Conservation (phyloP, 2,113 vertebrate species). For the Xenotilapia leptura region DNA sequence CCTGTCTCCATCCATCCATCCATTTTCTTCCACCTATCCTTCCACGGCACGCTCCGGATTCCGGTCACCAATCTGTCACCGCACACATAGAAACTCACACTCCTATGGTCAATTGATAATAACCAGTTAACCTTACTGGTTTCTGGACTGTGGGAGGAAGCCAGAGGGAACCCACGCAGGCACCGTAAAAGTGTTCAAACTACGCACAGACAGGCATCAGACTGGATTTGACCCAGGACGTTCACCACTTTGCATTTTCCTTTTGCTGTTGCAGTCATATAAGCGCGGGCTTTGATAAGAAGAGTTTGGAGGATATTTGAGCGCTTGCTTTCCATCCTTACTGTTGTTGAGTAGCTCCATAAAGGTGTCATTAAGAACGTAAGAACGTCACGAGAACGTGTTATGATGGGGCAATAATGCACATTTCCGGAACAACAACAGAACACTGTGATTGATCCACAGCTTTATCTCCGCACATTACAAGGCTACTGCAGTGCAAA, state of each 20-base stretch:
- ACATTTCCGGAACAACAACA: background rate
- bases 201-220: background rate
- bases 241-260: background rate
- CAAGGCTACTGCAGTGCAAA: background rate
- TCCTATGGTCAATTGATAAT: background rate
- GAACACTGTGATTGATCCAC: background rate
- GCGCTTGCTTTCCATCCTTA: background rate
- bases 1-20: background rate
- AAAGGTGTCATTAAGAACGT: background rate
- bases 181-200: background rate
- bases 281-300: background rate
- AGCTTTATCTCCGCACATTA: background rate
- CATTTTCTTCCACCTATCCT: background rate
- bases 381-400: background rate
- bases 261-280: background rate
- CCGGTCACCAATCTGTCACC: background rate
- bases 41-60: fast-evolving
- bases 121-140: background rate
- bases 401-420: background rate
- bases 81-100: background rate
- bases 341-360: background rate
- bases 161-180: fast-evolving
- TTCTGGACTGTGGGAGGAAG: background rate
- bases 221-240: background rate
- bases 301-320: background rate